phyloP scores from a whole-genome alignment of 2,888 invertebrate species.

The Drosophila lacicola region DNA sequence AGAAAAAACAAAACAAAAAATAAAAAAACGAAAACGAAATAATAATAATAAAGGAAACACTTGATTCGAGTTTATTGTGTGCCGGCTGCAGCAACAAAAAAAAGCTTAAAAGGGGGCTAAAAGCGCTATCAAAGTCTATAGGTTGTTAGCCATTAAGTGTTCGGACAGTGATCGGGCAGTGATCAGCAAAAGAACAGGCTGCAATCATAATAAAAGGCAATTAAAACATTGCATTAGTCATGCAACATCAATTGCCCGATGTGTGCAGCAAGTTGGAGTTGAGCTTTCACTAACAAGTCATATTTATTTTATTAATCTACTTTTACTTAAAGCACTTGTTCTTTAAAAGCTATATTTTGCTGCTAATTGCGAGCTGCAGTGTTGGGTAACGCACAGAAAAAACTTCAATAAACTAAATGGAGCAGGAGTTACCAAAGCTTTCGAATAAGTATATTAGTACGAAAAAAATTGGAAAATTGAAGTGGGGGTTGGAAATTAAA shows the following conservation, averaged over 20 bases:
- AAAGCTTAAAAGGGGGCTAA: background rate
- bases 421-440: no score
- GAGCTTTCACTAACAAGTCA: background rate
- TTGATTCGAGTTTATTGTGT: constrained; percentile 30
- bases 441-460: no score
- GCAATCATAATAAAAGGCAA: constrained; percentile 10
- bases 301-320: background rate
- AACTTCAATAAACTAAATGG: no score
- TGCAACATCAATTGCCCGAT: background rate
- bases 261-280: background rate
- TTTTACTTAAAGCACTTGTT: background rate
- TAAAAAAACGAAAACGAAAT: constrained; percentile 23
- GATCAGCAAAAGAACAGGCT: constrained; percentile 15
- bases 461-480: no score
- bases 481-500: no score
- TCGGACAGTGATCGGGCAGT: constrained; percentile 27
- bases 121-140: constrained; percentile 32
- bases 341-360: background rate
- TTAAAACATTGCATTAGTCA: background rate
- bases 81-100: constrained; percentile 17
- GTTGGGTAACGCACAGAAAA: no score
- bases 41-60: constrained; percentile 35
- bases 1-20: constrained; percentile 29
- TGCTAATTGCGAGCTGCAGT: no score
- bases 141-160: constrained; percentile 28